Conservation (phyloP, 1,140 invertebrate species). For the Wiebesia pumilae region DNA sequence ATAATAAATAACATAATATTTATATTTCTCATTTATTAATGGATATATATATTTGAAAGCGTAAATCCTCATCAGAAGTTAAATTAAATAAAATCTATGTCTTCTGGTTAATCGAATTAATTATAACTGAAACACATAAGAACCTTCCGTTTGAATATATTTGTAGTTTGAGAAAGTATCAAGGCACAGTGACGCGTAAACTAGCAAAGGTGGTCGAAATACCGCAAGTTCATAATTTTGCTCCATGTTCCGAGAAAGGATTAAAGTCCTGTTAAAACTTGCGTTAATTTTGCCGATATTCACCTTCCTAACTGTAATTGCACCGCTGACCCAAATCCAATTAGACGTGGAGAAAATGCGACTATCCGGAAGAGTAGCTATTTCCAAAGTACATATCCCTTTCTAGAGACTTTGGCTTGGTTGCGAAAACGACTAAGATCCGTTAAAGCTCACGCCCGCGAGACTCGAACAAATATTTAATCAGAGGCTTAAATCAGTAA, state of each 20-base stretch:
- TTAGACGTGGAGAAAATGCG: conserved; percentile 1
- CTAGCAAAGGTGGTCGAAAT: neutral
- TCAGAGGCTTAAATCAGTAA: conserved; percentile 19
- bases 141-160: neutral
- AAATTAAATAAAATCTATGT: neutral
- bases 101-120: neutral
- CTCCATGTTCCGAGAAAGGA: neutral
- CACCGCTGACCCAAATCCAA: conserved; percentile 44
- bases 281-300: conserved; percentile 34
- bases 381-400: conserved; percentile 9
- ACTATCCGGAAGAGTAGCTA: conserved; percentile 19
- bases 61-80: too few relatives aligned
- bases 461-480: conserved; percentile 39
- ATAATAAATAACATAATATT: too few relatives aligned
- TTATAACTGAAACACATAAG: neutral
- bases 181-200: neutral
- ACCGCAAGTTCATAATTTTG: neutral
- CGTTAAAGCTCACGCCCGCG: conserved; percentile 1
- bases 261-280: conserved; percentile 40
- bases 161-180: neutral
- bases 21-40: too few relatives aligned
- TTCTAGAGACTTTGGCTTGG: conserved; percentile 1
- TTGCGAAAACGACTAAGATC: neutral
- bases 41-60: too few relatives aligned
- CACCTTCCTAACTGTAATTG: neutral